Base-by-base conservation (phyloP, 2,797 vertebrate species). In the Notolepis coatsorum region DNA sequence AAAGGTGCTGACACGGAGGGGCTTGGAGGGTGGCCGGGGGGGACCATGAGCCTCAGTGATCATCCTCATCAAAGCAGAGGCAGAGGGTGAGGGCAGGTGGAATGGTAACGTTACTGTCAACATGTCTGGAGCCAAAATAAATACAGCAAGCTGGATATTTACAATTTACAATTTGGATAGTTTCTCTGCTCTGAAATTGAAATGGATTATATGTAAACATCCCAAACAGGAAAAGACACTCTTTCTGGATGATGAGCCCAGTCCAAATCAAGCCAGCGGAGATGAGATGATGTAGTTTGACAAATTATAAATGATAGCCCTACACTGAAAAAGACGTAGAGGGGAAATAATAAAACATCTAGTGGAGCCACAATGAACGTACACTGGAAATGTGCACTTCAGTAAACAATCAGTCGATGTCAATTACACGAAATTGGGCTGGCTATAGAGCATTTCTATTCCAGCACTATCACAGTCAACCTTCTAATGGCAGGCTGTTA, bases 251-350 rank as follows among this genome's bases (percentile, higher is more conserved):
- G 77, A 87, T 82, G 77, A 82, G 84, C 65, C 80, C 74, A 61
- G 76, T 87, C 87, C 68, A 88, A 89, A 79, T 89, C 75, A 87
- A 87, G 75, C 76, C 66, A 61, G 68, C 51, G 69, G 61, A 77
- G 67, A 81, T 75, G 71, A 79, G 48, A 77, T 82, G 73, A 79
- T 67, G 80, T 64, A 41, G 79, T 81, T 86, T 80, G 71, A 73
- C 59, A 86, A 88, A 91, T 93, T 91, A 90, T 82, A 77, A 92
- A 92, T 91, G 87, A 91, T 88, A 87, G 88, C 81, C 54, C 66
- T 61, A 68, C 66, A 28, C 77, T 87, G 43, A 82, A 92, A 91
- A 89, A 78, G 61, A 75, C 83, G 90, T 82, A 82, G 85, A 88
- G 63, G n/a, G n/a, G 71, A 91, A 89, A 91, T 91, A 87, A 92